phyloP scores from a whole-genome alignment of 2,797 vertebrate genomes.

The Scomberomorus guttatus region DNA sequence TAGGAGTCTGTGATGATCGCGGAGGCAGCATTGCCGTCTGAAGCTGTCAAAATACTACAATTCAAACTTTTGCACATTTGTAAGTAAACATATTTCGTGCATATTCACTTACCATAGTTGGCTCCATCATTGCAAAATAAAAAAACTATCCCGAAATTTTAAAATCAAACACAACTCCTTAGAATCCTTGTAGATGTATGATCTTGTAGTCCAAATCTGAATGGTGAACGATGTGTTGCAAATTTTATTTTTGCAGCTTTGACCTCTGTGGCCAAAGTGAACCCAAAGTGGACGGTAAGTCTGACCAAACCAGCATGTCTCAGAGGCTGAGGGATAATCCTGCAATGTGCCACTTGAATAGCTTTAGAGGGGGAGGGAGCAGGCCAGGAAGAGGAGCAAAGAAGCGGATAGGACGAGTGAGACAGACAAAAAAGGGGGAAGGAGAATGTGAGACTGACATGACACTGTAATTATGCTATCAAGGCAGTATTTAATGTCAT shows the following conservation, averaged over 20 bases:
- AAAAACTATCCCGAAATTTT: constrained; percentile 27
- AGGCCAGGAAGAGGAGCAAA: constrained; percentile 54
- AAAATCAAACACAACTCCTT: constrained; percentile 24
- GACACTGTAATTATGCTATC: constrained; percentile 21
- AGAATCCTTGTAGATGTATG: constrained; percentile 10
- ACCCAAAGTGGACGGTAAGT: constrained; percentile 69
- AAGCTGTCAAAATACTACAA: constrained; percentile 8
- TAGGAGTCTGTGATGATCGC: constrained; percentile 27
- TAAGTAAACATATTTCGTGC: background rate
- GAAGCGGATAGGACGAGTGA: constrained; percentile 61
- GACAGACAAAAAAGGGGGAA: constrained; percentile 29
- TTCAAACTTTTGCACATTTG: constrained; percentile 27
- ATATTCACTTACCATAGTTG: constrained; percentile 71
- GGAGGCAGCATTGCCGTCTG: constrained; percentile 12
- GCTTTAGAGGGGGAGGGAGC: constrained; percentile 80
- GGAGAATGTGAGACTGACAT: constrained; percentile 11
- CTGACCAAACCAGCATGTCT: constrained; percentile 75
- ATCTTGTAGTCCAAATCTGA: constrained; percentile 33
- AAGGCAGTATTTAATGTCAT: too few species aligned
- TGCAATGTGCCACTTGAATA: constrained; percentile 83
- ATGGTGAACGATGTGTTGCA: constrained; percentile 10
- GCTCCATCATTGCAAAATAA: constrained; percentile 69
- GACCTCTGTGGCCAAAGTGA: constrained; percentile 64
- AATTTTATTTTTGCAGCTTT: constrained; percentile 57
- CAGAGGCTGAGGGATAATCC: constrained; percentile 87